Percentiles rank a stretch among this genome's conserved stretches.
Conservation (phyloP, 2,888 invertebrate genomes). For the Clunio marinus region DNA sequence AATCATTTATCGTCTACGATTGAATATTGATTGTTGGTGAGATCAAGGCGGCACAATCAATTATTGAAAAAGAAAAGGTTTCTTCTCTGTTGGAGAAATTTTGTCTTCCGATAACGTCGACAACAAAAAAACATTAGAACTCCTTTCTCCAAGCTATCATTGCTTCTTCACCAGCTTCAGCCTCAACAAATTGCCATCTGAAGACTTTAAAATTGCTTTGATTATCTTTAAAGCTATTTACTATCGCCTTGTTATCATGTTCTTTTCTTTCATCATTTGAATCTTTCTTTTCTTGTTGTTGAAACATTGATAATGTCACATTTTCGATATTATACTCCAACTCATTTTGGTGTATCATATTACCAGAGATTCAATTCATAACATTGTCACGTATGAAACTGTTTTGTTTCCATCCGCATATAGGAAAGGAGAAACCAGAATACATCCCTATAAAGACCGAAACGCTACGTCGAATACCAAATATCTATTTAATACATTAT, state of each 20-base stretch:
- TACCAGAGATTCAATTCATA: slow-evolving; percentile 30
- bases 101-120: background rate
- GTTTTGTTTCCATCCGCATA: slow-evolving; percentile 36
- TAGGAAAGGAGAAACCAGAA: background rate
- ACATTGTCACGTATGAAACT: slow-evolving; percentile 32
- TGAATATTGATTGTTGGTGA: slow-evolving; percentile 1
- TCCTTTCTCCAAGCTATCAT: background rate
- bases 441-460: slow-evolving; percentile 30
- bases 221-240: slow-evolving; percentile 20
- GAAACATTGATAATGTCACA: slow-evolving; percentile 39
- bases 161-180: background rate
- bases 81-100: slow-evolving; percentile 6
- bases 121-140: too few relatives aligned
- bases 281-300: background rate
- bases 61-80: slow-evolving; percentile 25
- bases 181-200: slow-evolving; percentile 14
- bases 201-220: slow-evolving; percentile 33
- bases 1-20: slow-evolving; percentile 12
- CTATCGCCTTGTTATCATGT: background rate
- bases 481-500: slow-evolving; percentile 36
- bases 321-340: slow-evolving; percentile 28
- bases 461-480: slow-evolving; percentile 31
- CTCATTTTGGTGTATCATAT: slow-evolving; percentile 34
- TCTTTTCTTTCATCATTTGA: background rate
- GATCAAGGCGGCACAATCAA: slow-evolving; percentile 35